Evolutionary conservation across 2,888 invertebrate species (phyloP), one percentile per base, ranked within the genome.

Genomic region (Tenthredo mesomela): DNA sequence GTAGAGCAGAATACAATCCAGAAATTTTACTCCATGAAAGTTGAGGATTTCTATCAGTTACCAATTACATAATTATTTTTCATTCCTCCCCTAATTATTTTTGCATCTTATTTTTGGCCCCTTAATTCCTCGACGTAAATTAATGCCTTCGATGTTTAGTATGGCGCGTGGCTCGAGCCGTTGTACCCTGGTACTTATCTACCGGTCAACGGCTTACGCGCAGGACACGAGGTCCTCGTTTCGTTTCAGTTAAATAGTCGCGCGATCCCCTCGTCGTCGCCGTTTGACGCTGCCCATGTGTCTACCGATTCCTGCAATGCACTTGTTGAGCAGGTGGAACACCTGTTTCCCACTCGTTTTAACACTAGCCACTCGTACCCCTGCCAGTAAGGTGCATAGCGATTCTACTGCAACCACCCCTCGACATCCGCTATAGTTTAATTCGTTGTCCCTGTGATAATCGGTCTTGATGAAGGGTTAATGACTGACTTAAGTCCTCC

Each of bases 321-420:
- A 90, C 90, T 90, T 90, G 90, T 88, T 89, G 89, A 87, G 91
- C 92, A 92, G 91, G 91, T 91, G 91, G 88, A 89, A 90, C 92
- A 92, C 92, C 92, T 92, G 92, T 92, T 92, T 88, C 86, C 71
- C 88, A 84, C 85, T 86, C 85, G 86, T 85, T 29, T 21, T 21
- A 29, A 29, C 50, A 77, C 40, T 43, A n/a, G 15, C 15, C 47
- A 18, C 77, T 54, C 50, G 50, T 25, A 29, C 6, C 43, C n/a
- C 5, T 21, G 7, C 21, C n/a, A 29, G 50, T 33, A 33, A 50
- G 77, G 77, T 77, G 77, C 77, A 77, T 33, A 54, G 29, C 40
- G 40, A 73, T 73, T 73, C 43, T 21, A 73, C 43, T 21, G 43
- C 73, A 73, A 73, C 73, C 40, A 43, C 50, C 77, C 77, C 77